These are phyloP conservation scores for Ceratothoa steindachneri DNA, from an alignment of 2,888 invertebrate genomes.

Conservation along the genomic window DNA sequence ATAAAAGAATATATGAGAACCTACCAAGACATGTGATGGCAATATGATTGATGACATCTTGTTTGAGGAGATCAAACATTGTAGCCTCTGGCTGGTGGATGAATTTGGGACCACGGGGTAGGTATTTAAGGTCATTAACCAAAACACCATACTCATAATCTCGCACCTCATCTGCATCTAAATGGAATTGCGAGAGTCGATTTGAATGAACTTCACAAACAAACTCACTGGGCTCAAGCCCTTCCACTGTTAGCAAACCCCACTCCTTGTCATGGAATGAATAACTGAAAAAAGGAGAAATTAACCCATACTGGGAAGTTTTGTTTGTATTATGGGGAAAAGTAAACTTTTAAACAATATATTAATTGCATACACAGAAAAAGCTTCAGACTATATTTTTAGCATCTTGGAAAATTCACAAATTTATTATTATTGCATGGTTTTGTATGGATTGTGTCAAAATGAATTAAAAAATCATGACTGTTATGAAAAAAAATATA, in stretches of 20 bases:
- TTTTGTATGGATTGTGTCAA: too few relatives aligned
- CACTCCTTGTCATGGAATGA: conserved; percentile 65
- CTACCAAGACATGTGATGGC: conserved; percentile 60
- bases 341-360: too few relatives aligned
- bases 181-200: conserved; percentile 63
- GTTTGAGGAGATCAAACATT: conserved; percentile 74
- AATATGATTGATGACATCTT: conserved; percentile 68
- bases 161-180: conserved; percentile 61
- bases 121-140: conserved; percentile 70
- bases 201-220: conserved; percentile 73
- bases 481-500: too few relatives aligned
- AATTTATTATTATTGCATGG: too few relatives aligned
- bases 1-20: too few relatives aligned
- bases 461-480: too few relatives aligned
- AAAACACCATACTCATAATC: conserved; percentile 81
- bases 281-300: conserved; percentile 42
- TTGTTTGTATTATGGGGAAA: too few relatives aligned
- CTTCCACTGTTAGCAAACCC: conserved; percentile 77
- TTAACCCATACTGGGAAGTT: too few relatives aligned
- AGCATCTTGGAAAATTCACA: too few relatives aligned
- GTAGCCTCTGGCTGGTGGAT: conserved; percentile 76
- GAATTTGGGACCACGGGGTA: conserved; percentile 85
- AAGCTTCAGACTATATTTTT: background rate
- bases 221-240: conserved; percentile 70
- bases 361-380: background rate